These are phyloP conservation scores for Belgica antarctica DNA, from an alignment of 2,888 invertebrate species.

Conservation along the genomic window DNA sequence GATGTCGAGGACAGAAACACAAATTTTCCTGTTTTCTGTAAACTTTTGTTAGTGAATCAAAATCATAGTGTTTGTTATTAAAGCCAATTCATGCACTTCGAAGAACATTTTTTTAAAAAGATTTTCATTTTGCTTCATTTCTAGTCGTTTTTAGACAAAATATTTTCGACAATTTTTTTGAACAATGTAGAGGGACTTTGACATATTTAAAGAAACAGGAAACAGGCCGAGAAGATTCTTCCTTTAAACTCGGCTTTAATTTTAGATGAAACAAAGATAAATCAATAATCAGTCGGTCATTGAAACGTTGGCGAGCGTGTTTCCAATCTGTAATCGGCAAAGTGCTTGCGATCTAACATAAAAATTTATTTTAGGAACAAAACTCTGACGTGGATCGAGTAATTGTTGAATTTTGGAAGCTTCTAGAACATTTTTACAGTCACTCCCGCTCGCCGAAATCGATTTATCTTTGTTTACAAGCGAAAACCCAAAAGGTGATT, in stretches of 20 bases:
- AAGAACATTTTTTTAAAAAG: conserved; percentile 9
- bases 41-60: conserved; percentile 37
- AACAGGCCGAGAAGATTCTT: not conserved
- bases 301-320: not conserved
- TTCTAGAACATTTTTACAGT: not conserved
- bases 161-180: not conserved
- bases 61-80: conserved; percentile 29
- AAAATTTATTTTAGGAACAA: not conserved
- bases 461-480: conserved; percentile 6
- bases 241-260: not conserved
- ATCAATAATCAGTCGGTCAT: not conserved
- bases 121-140: conserved; percentile 30
- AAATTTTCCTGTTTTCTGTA: not conserved
- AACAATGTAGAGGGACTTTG: conserved; percentile 9
- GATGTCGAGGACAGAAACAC: not conserved
- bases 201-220: conserved; percentile 11
- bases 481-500: not conserved
- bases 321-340: not conserved
- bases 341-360: too few relatives aligned
- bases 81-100: conserved; percentile 43
- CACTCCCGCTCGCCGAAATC: not conserved
- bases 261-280: conserved; percentile 5
- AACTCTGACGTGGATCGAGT: too few relatives aligned
- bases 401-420: conserved; percentile 2
- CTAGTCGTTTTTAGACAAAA: conserved; percentile 44